phyloP scores from a whole-genome alignment of 2,113 vertebrate genomes.

The Coturnix japonica region DNA sequence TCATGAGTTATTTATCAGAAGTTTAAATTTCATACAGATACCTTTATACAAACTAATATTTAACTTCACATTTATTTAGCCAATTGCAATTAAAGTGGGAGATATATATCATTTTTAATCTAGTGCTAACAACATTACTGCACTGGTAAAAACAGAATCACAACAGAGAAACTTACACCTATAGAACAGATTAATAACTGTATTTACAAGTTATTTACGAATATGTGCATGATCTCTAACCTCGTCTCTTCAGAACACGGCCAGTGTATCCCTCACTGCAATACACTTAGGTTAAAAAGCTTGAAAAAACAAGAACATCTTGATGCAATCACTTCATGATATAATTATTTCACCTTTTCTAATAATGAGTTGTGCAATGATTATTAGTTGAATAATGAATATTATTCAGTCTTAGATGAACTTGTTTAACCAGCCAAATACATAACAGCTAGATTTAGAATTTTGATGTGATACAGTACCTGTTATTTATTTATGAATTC shows the following conservation, averaged over 20 bases:
- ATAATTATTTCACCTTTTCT: neutral
- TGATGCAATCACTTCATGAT: neutral
- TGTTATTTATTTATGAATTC: neutral
- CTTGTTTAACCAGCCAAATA: neutral
- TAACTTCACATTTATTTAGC: neutral
- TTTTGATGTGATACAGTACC: neutral
- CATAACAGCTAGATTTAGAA: neutral
- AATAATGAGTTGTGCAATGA: neutral
- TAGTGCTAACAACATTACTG: neutral
- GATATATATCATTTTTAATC: neutral
- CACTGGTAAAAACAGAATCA: neutral
- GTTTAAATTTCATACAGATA: neutral
- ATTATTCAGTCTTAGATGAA: neutral
- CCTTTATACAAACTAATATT: neutral
- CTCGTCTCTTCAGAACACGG: neutral
- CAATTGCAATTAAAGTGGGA: neutral
- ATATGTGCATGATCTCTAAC: neutral
- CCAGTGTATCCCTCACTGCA: neutral
- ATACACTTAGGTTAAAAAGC: neutral
- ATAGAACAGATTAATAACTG: neutral
- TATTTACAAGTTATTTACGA: neutral
- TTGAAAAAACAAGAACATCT: neutral
- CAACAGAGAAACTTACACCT: neutral
- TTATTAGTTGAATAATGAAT: neutral
- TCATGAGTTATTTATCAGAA: neutral